These are phyloP conservation scores for Emydoidea blandingii DNA, from an alignment of 2,797 vertebrate species.

Conservation along the genomic window DNA sequence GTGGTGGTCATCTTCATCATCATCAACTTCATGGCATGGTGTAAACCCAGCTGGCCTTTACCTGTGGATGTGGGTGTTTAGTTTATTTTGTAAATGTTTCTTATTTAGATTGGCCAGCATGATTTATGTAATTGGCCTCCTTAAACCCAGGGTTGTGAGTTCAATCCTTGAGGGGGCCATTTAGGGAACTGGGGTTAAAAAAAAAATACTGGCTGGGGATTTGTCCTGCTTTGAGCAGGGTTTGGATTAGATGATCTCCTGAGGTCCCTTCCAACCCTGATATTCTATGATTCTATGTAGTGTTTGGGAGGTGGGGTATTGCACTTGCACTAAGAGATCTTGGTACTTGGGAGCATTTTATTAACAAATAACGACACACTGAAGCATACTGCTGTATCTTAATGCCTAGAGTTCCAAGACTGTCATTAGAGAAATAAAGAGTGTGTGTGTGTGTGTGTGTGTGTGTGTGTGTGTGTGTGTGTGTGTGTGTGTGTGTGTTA, in stretches of 20 bases:
- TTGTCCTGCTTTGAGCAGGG: too few species aligned
- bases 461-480: too few species aligned
- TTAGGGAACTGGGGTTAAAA: too few species aligned
- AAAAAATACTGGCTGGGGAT: too few species aligned
- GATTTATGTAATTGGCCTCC: neutral
- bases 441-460: too few species aligned
- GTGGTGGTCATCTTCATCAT: neutral
- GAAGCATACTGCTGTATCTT: neutral
- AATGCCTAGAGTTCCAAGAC: neutral
- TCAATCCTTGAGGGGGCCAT: too few species aligned
- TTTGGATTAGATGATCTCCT: too few species aligned
- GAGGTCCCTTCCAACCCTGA: too few species aligned
- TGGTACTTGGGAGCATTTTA: neutral
- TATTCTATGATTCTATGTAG: neutral
- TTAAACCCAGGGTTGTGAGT: too few species aligned
- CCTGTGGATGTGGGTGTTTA: neutral
- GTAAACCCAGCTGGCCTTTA: neutral
- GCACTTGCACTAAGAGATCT: slow-evolving; percentile 2
- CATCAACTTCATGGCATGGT: neutral
- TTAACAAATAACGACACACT: neutral
- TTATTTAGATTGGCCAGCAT: neutral
- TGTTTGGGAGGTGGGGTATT: neutral
- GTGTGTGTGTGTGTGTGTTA: neutral
- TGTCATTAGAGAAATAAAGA: neutral
- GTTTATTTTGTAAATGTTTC: neutral